Evolutionary conservation across 2,113 vertebrate species (phyloP), one percentile per base, ranked within the genome.

Genomic region (Hippotragus niger): DNA sequence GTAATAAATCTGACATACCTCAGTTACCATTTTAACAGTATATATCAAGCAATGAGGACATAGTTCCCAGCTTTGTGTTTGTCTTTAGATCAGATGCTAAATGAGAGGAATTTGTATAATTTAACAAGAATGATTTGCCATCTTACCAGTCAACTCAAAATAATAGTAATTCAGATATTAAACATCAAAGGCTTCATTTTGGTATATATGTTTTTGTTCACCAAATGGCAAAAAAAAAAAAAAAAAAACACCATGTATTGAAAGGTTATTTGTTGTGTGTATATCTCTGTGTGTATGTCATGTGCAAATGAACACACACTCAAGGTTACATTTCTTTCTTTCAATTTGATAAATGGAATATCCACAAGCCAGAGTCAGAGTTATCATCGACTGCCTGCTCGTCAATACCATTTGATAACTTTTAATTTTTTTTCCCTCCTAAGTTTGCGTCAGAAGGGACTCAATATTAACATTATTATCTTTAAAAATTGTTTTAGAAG

Each of bases 1-100:
- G 40, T 60, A 96, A 93, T 92, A 76, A 97, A 93, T 97, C 95
- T 96, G 64, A 87, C 89, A 81, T 83, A 82, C 40, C 23, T 29
- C 76, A 62, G 33, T 80, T 93, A 71, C 31, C 58, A 97, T 23
- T 31, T 93, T 80, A 50, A 96, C 7, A 29, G 43, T 40, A 40
- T 40, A 47, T 43, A 6, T 86, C 62, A 81, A 43, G 15, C 36
- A 21, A 29, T 92, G 62, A 64, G 55, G 76, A 43, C 29, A 84
- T 60, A 45, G 57, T 95, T 84, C 25, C 27, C 10, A 71, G 12
- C 6, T n/a, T 78, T 43, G 27, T n/a, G 12, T 45, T 85, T 97
- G 45, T 87, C 45, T 94, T 90, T 78, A 27, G 55, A 21, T 43
- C 19, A 76, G 25, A 89, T 90, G 93, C 19, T 52, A 50, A 87